Evolutionary conservation across 2,888 invertebrate genomes (phyloP).

Genomic region (Cordilura impudica): DNA sequence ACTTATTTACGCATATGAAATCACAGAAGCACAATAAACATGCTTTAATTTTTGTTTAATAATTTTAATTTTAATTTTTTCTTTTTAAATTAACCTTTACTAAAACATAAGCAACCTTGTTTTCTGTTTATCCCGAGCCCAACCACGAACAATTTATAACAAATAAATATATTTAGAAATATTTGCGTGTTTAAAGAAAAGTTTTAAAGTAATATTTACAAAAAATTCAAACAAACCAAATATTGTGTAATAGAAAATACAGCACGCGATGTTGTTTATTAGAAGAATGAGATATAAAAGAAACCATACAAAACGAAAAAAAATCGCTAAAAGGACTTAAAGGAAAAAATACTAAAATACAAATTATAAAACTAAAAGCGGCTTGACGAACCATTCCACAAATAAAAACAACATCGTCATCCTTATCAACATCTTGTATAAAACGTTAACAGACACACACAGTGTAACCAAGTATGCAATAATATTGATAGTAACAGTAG

Average conservation of each 20-base stretch:
- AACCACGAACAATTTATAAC: neutral
- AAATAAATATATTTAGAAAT: constrained; percentile 33
- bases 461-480: neutral
- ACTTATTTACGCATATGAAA: neutral
- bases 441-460: constrained; percentile 13
- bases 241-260: neutral
- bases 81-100: neutral
- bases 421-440: neutral
- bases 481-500: neutral
- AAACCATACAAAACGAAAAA: neutral
- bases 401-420: neutral
- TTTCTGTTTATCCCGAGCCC: constrained; percentile 19
- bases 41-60: neutral
- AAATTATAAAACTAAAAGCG: constrained; percentile 15
- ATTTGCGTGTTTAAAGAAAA: constrained; percentile 45
- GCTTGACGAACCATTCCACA: constrained; percentile 9
- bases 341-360: neutral
- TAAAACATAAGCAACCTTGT: neutral
- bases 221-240: neutral
- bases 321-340: constrained; percentile 11
- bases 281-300: neutral
- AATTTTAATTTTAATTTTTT: no score
- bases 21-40: neutral
- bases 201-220: constrained; percentile 17
- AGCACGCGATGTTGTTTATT: constrained; percentile 30